Conservation (phyloP, 2,113 vertebrate genomes). For the Dicentrarchus labrax region DNA sequence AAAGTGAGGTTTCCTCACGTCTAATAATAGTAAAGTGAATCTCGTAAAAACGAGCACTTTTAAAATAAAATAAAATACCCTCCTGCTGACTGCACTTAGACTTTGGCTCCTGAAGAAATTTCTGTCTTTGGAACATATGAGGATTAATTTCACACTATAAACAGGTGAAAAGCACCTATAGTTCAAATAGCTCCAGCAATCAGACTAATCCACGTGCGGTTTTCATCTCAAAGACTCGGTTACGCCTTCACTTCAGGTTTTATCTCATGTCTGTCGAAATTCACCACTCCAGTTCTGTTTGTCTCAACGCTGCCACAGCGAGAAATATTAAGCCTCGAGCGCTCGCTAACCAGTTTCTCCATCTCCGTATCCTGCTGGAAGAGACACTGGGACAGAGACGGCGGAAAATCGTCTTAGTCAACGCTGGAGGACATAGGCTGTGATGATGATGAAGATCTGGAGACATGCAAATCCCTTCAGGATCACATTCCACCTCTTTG, state of each 20-base stretch:
- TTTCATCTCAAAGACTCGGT: conserved; percentile 24
- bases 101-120: conserved; percentile 25
- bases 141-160: conserved; percentile 37
- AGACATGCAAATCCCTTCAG: conserved; percentile 58
- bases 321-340: conserved; percentile 10
- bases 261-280: conserved; percentile 47
- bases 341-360: conserved; percentile 26
- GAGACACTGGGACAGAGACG: conserved; percentile 19
- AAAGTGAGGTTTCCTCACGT: conserved; percentile 59
- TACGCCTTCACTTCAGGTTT: conserved; percentile 33
- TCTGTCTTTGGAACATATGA: conserved; percentile 30
- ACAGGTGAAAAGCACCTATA: conserved; percentile 50
- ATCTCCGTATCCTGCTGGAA: conserved; percentile 24
- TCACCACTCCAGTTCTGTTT: conserved; percentile 6
- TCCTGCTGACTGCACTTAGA: conserved; percentile 40
- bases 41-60: conserved; percentile 55
- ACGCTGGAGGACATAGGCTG: conserved; percentile 39
- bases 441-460: conserved; percentile 50
- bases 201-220: conserved; percentile 33
- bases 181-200: conserved; percentile 28
- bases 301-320: conserved; percentile 21
- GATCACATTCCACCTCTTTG: conserved; percentile 39
- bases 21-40: conserved; percentile 61
- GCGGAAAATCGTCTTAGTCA: conserved; percentile 55
- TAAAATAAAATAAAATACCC: conserved; percentile 38